Evolutionary conservation across 2,888 invertebrate species (phyloP).

Genomic region (Apodemia mormo): DNA sequence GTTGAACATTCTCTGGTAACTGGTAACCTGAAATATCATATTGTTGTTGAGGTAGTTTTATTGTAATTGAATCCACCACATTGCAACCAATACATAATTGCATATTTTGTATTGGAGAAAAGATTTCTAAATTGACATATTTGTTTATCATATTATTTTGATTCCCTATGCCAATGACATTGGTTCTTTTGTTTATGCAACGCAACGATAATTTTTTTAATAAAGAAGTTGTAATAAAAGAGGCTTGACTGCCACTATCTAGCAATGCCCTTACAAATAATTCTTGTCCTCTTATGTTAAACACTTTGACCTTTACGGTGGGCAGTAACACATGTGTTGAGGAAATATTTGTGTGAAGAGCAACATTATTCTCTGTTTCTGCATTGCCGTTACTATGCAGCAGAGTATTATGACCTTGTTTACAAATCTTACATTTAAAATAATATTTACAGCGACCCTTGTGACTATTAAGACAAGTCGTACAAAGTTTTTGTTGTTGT

Average conservation of each 20-base stretch:
- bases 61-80: neutral
- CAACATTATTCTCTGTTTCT: neutral
- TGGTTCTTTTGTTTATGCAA: neutral
- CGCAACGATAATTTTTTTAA: neutral
- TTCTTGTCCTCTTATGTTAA: too few species aligned
- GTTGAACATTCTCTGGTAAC: conserved; percentile 9
- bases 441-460: conserved; percentile 28
- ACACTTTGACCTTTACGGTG: too few species aligned
- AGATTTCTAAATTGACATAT: neutral
- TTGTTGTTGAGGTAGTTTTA: conserved; percentile 1
- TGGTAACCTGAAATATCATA: neutral
- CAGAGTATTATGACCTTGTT: conserved; percentile 30
- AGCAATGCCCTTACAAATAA: too few species aligned
- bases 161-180: neutral
- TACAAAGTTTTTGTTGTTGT: neutral
- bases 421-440: conserved; percentile 31
- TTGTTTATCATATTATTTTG: neutral
- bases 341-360: too few species aligned
- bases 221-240: neutral
- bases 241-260: too few species aligned
- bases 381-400: conserved; percentile 9
- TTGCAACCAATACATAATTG: neutral
- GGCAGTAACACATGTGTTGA: too few species aligned
- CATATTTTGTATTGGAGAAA: neutral
- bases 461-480: conserved; percentile 26